Evolutionary conservation across 2,888 invertebrate genomes (phyloP).

Genomic region (Keiferia lycopersicella): DNA sequence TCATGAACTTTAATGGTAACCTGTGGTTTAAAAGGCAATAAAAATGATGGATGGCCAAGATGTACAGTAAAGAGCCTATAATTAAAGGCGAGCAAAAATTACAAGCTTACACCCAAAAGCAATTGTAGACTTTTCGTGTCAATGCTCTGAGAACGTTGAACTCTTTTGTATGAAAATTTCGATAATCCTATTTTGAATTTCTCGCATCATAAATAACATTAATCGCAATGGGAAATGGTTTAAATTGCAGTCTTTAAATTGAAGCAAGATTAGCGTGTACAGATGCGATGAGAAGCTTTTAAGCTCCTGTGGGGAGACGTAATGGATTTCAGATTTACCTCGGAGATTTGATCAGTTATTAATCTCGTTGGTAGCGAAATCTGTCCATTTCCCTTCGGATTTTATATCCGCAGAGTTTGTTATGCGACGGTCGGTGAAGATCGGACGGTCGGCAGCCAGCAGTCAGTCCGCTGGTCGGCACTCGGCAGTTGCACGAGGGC

Average conservation of each 20-base stretch:
- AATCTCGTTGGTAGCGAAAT: constrained; percentile 36
- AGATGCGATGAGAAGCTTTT: neutral
- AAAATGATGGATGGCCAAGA: constrained; percentile 2
- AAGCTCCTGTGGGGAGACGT: neutral
- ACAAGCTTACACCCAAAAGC: neutral
- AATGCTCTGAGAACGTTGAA: constrained; percentile 52
- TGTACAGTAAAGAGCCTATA: neutral
- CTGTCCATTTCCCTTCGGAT: constrained; percentile 42
- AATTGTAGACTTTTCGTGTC: neutral
- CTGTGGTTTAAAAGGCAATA: neutral
- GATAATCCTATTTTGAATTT: constrained; percentile 31
- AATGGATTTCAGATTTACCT: constrained; percentile 41
- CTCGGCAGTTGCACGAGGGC: constrained; percentile 69
- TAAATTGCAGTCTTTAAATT: neutral
- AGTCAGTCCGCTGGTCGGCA: constrained; percentile 34
- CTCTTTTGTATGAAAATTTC: constrained; percentile 58
- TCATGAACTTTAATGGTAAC: neutral
- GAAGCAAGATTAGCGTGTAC: constrained; percentile 2
- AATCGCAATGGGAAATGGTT: neutral
- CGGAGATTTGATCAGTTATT: constrained; percentile 33
- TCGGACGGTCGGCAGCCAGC: constrained; percentile 40
- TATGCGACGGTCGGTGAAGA: constrained; percentile 23
- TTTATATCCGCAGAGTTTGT: constrained; percentile 36
- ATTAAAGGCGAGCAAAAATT: neutral
- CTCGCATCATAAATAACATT: constrained; percentile 15